Percentiles rank a stretch among this genome's conserved stretches.
Conservation (phyloP, 1,140 invertebrate species). For the Leptopilina clavipes region DNA sequence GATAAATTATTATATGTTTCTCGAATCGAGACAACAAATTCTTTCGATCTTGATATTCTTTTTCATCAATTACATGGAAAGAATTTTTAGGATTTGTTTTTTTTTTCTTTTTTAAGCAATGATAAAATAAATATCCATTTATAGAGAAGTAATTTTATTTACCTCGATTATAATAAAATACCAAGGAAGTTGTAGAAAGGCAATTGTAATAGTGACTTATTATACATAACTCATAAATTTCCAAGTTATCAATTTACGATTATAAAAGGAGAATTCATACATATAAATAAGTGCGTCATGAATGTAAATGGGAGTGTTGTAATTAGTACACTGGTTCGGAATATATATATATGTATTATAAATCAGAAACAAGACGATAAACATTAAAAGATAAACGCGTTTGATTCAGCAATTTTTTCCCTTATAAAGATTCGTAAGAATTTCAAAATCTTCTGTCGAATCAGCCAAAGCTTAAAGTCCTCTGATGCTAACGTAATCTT, state of each 20-base stretch:
- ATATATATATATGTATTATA: neutral
- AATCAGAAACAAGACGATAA: neutral
- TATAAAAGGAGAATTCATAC: neutral
- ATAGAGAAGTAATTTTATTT: no score
- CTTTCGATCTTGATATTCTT: neutral
- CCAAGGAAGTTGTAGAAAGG: neutral
- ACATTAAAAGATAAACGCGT: neutral
- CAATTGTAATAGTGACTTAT: neutral
- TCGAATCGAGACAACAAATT: neutral
- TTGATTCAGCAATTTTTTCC: slow-evolving; percentile 2
- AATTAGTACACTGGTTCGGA: neutral
- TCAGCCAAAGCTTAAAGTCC: neutral
- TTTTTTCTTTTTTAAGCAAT: no score
- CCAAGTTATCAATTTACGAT: slow-evolving; percentile 16
- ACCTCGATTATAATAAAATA: no score
- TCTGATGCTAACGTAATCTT: neutral
- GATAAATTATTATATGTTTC: slow-evolving; percentile 2
- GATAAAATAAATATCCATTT: no score
- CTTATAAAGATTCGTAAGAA: neutral
- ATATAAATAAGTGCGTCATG: neutral
- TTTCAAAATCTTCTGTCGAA: slow-evolving; percentile 16
- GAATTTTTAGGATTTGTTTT: no score
- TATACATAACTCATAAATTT: slow-evolving; percentile 1
- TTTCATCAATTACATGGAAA: neutral
- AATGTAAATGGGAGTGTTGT: slow-evolving; percentile 27